Conservation (phyloP, 2,888 invertebrate genomes). For the Drosophila neotestacea region DNA sequence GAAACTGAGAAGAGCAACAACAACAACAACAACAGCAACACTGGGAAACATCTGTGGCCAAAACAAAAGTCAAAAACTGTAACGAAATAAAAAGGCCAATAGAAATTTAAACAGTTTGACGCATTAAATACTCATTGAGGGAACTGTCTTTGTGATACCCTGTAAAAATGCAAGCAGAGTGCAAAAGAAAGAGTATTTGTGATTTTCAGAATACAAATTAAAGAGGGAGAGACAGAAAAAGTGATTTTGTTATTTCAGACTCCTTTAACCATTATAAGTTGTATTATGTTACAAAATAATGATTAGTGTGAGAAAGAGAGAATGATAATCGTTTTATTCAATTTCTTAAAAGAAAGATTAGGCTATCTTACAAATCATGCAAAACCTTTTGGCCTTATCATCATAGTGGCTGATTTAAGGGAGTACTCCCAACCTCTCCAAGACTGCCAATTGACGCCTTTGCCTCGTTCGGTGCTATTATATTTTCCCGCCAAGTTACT, state of each 20-base stretch:
- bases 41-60: constrained; percentile 66
- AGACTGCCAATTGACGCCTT: constrained; percentile 3
- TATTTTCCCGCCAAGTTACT: constrained; percentile 7
- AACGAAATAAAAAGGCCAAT: constrained; percentile 60
- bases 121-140: constrained; percentile 76
- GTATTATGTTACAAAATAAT: too few species aligned
- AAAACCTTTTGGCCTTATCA: not conserved
- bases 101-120: constrained; percentile 81
- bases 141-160: constrained; percentile 26
- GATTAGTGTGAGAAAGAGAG: too few species aligned
- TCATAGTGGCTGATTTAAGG: not conserved
- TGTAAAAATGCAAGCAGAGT: not conserved
- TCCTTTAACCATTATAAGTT: not conserved
- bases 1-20: constrained; percentile 26
- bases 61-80: constrained; percentile 74
- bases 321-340: not conserved
- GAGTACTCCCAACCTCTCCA: constrained; percentile 1
- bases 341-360: not conserved
- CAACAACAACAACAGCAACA: constrained; percentile 25
- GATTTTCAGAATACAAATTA: too few species aligned
- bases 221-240: too few species aligned
- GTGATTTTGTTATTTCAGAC: not conserved
- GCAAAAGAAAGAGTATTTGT: not conserved
- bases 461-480: not conserved
- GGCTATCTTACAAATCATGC: too few species aligned